Evolutionary conservation across 2,113 vertebrate genomes (phyloP).

Genomic region (Xyliphius kryptos): DNA sequence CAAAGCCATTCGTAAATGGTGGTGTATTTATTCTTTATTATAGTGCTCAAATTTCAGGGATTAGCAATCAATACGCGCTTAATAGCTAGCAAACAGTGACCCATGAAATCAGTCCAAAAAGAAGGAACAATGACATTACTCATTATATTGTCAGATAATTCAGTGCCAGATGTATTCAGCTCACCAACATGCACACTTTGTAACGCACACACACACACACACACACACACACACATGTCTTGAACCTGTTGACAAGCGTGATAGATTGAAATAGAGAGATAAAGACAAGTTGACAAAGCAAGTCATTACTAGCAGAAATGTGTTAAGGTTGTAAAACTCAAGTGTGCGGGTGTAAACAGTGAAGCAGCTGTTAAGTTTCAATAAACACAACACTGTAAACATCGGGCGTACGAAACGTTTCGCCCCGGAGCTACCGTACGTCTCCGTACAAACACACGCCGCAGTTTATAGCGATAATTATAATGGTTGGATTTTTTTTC

Average conservation of each 20-base stretch:
- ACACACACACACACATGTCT: conserved; percentile 18
- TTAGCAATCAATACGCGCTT: neutral
- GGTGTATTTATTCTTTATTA: neutral
- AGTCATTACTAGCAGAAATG: too few relatives aligned
- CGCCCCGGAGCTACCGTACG: neutral
- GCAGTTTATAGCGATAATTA: neutral
- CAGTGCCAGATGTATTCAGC: neutral
- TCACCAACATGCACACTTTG: conserved; percentile 13
- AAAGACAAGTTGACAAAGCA: neutral
- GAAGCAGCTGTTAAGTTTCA: neutral
- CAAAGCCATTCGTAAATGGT: neutral
- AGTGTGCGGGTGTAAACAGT: neutral
- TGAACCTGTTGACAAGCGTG: neutral
- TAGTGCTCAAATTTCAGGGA: conserved; percentile 9
- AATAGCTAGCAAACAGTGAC: conserved; percentile 12
- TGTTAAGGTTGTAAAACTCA: too few relatives aligned
- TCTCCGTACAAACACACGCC: neutral
- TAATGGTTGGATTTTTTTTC: neutral
- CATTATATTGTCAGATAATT: neutral
- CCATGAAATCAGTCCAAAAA: neutral
- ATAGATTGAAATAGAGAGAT: neutral
- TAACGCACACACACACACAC: conserved; percentile 11
- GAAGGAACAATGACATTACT: neutral
- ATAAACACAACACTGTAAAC: conserved; percentile 1
- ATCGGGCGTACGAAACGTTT: neutral